phyloP scores from a whole-genome alignment of 1,140 invertebrate species.

The Meloidogyne hapla region DNA sequence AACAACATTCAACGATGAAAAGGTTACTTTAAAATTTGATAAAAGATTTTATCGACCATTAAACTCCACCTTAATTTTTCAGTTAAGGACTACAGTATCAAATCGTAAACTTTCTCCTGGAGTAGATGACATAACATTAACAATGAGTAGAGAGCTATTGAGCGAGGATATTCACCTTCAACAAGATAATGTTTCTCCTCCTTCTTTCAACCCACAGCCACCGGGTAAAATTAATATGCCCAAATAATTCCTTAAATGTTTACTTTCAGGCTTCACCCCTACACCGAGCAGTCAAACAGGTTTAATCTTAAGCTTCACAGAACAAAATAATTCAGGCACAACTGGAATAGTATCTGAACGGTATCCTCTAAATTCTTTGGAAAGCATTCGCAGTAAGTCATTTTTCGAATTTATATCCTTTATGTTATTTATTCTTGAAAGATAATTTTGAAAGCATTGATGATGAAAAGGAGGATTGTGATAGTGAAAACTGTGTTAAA shows the following conservation, averaged over 20 bases:
- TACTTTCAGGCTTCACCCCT: neutral
- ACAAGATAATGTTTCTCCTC: constrained; percentile 11
- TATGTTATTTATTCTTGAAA: neutral
- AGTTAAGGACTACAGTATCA: neutral
- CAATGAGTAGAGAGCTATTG: neutral
- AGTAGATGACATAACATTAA: neutral
- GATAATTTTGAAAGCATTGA: constrained; percentile 14
- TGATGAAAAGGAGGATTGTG: neutral
- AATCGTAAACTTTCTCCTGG: neutral
- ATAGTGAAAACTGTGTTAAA: neutral
- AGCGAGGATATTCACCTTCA: neutral
- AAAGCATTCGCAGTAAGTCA: constrained; percentile 3
- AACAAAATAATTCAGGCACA: neutral
- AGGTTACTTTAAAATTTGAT: no score
- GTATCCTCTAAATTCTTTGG: neutral
- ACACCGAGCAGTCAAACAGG: neutral
- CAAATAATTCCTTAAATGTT: neutral
- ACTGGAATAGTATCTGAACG: neutral
- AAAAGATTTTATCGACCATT: no score
- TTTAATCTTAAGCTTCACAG: neutral
- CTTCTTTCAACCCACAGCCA: constrained; percentile 20
- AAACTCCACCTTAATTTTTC: neutral
- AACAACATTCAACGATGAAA: neutral
- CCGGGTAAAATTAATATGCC: neutral
- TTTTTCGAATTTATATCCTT: neutral